These are phyloP conservation scores for Gymnodraco acuticeps DNA, from an alignment of 2,797 vertebrate genomes.

Conservation along the genomic window DNA sequence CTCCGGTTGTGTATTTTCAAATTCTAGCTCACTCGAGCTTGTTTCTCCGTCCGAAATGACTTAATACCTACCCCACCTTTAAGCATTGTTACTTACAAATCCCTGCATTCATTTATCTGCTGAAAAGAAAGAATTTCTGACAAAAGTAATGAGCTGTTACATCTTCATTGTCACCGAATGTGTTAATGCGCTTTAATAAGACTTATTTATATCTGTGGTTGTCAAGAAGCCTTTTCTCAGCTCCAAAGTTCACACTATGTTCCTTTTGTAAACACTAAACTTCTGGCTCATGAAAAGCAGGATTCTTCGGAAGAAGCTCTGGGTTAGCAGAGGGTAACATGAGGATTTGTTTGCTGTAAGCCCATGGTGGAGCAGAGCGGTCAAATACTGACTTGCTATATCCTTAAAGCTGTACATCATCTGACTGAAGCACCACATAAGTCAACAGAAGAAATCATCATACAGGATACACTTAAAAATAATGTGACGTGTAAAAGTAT, in stretches of 20 bases:
- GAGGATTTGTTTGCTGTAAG: slow-evolving; percentile 40
- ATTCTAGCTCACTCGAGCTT: too few relatives aligned
- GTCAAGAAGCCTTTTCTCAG: slow-evolving; percentile 50
- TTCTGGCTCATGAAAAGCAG: slow-evolving; percentile 46
- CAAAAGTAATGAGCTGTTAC: slow-evolving; percentile 24
- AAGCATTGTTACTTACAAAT: not conserved
- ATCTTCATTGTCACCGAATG: slow-evolving; percentile 38
- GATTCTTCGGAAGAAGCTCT: slow-evolving; percentile 34
- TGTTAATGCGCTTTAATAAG: slow-evolving; percentile 25
- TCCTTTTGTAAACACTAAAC: slow-evolving; percentile 44
- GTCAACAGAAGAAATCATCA: not conserved
- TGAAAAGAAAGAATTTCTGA: slow-evolving; percentile 23
- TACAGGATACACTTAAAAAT: not conserved
- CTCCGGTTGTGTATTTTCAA: too few relatives aligned
- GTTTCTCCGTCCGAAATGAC: too few relatives aligned
- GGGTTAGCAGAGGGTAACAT: slow-evolving; percentile 25
- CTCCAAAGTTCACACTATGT: slow-evolving; percentile 55
- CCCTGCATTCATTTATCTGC: not conserved
- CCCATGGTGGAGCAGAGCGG: slow-evolving; percentile 1
- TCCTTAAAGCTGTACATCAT: slow-evolving; percentile 34
- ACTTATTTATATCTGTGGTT: slow-evolving; percentile 40
- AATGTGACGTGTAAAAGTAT: not conserved
- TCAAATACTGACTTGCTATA: slow-evolving; percentile 29
- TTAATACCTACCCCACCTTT: too few relatives aligned
- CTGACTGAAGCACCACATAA: slow-evolving; percentile 10